A percentile compares a stretch with the other conserved stretches of the same genome.
These are phyloP conservation scores for Catharus bicknelli DNA, from an alignment of 2,113 vertebrate species.

Conservation along the genomic window DNA sequence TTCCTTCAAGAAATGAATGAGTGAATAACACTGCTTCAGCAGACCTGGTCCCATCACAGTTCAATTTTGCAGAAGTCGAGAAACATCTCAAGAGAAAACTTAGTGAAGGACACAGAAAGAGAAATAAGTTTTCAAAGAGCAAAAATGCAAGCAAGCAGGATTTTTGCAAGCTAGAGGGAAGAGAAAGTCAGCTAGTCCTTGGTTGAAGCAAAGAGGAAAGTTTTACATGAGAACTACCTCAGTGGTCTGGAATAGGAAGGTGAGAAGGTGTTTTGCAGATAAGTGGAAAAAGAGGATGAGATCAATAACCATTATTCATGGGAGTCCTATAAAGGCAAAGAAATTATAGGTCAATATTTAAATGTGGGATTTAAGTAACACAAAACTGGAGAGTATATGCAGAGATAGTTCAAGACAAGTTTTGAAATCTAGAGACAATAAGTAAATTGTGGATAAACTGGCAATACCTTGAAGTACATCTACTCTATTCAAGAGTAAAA, in stretches of 20 bases:
- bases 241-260: not conserved
- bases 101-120: not conserved
- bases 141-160: not conserved
- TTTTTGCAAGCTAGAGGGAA: not conserved
- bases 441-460: not conserved
- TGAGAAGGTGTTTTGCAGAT: not conserved
- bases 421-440: not conserved
- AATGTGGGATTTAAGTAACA: not conserved
- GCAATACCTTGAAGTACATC: not conserved
- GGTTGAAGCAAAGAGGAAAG: not conserved
- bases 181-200: not conserved
- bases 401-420: not conserved
- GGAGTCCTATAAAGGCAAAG: not conserved
- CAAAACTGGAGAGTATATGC: not conserved
- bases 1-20: not conserved
- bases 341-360: not conserved
- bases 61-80: not conserved
- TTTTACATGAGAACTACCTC: not conserved
- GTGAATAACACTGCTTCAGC: not conserved
- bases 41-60: not conserved
- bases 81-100: not conserved
- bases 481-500: not conserved
- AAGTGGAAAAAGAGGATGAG: not conserved
- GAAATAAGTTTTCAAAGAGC: not conserved
- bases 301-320: not conserved